Evolutionary conservation across 2,113 vertebrate species (phyloP), one percentile per base, ranked within the genome.

Genomic region (Naja naja): DNA sequence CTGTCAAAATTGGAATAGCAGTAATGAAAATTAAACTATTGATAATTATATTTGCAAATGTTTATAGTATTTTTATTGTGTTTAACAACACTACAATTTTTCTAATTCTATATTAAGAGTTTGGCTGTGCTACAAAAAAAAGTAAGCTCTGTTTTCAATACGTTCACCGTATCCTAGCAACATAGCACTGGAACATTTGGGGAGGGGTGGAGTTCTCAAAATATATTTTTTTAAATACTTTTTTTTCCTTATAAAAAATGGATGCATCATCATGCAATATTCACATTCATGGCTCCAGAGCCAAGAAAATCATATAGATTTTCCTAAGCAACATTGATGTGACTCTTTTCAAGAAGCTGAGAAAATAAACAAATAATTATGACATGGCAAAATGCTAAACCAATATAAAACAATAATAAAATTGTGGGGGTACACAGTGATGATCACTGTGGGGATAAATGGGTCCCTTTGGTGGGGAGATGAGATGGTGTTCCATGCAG

Each of bases 311-410:
- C 69, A 27, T 55, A 91, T 53, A 85, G 34, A 85, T 43, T 39
- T 91, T 14, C 52, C 53, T 55, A 85, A 85, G 34, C 25, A 69
- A n/a, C 60, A 55, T 43, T 1, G 25, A 11, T 34, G 18, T 85
- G 39, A 85, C 55, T 55, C 64, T 69, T 81, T 81, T 43, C 4
- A 52, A 52, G 39, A 91, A 55, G 53, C 45, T 16, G 3, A 69
- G 22, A 8, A 85, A 91, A 85, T 30, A 85, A 81, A 91, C 22
- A 91, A 91, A 85, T 85, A 56, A 91, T 85, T 85, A 85, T 53
- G 30, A 4, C 23, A 30, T 27, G 8, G 52, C 25, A 91, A 23
- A 85, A 53, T 22, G 23, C 25, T 85, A 81, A 55, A 39, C 52
- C 0, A 3, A 43, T 54, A 55, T 55, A 14, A 85, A 45, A 54